phyloP scores from a whole-genome alignment of 2,888 invertebrate genomes.

The Oxytorus armatus region DNA sequence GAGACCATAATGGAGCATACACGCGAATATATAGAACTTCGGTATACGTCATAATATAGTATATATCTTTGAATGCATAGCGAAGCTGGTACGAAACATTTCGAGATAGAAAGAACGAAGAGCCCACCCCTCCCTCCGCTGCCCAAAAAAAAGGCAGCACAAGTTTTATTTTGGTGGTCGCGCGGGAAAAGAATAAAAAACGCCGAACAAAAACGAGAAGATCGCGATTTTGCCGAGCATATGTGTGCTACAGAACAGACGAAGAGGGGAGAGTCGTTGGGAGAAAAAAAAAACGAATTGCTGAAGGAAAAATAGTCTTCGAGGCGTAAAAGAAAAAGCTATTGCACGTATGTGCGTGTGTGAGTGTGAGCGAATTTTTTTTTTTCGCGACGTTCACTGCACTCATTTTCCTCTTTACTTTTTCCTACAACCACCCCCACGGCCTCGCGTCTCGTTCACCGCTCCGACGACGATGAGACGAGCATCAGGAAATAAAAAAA shows the following conservation, averaged over 20 bases:
- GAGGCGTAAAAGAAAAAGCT: constrained; percentile 79
- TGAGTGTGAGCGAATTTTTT: constrained; percentile 15
- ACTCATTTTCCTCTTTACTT: constrained; percentile 58
- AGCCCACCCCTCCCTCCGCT: not conserved
- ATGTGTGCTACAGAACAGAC: constrained; percentile 5
- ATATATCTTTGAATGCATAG: constrained; percentile 3
- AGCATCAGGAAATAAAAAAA: constrained; percentile 54
- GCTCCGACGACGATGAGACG: constrained; percentile 60
- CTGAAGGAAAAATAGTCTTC: constrained; percentile 75
- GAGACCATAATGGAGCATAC: constrained; percentile 30
- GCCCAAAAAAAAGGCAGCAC: constrained; percentile 28
- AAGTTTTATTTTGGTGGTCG: constrained; percentile 48
- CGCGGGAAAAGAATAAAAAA: constrained; percentile 49
- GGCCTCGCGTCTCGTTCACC: constrained; percentile 38
- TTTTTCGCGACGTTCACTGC: constrained; percentile 57
- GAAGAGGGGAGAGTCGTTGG: constrained; percentile 8
- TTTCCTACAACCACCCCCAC: constrained; percentile 42
- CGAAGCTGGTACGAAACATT: constrained; percentile 21
- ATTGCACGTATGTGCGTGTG: constrained; percentile 16
- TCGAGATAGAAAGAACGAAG: constrained; percentile 16
- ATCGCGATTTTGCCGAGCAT: constrained; percentile 45
- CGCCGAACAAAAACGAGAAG: constrained; percentile 35
- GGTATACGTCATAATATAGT: not conserved
- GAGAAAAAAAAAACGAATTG: constrained; percentile 73
- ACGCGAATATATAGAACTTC: constrained; percentile 21